Evolutionary conservation across 2,797 vertebrate species (phyloP).

Genomic region (Oryzias dopingdopingensis): DNA sequence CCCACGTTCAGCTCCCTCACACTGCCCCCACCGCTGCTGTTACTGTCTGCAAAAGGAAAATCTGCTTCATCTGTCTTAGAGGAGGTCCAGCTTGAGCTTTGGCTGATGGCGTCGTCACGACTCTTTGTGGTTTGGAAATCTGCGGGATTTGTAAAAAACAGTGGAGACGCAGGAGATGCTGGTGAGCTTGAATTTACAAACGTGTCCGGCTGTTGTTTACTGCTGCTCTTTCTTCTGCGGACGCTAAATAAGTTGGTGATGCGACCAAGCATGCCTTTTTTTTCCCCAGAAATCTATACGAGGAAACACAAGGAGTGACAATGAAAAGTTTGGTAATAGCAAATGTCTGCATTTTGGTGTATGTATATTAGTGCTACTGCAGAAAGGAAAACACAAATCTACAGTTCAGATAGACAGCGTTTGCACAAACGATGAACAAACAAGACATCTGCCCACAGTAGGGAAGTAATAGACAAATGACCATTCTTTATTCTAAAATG

Average conservation of each 20-base stretch:
- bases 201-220: conserved; percentile 40
- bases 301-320: conserved; percentile 15
- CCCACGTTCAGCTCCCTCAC: conserved; percentile 63
- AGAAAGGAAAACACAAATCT: too few relatives aligned
- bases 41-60: conserved; percentile 72
- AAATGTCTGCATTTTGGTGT: not conserved
- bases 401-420: too few relatives aligned
- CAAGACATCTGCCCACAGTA: too few relatives aligned
- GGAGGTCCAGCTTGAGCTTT: conserved; percentile 48
- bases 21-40: conserved; percentile 67
- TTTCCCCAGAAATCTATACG: conserved; percentile 69
- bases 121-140: not conserved
- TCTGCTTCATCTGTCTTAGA: conserved; percentile 32
- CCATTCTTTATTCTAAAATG: too few relatives aligned
- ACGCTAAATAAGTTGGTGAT: conserved; percentile 67
- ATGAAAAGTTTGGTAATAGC: conserved; percentile 9
- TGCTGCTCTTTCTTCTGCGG: conserved; percentile 59
- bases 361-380: too few relatives aligned
- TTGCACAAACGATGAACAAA: too few relatives aligned
- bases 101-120: conserved; percentile 11
- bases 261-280: conserved; percentile 63
- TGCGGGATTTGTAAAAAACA: not conserved
- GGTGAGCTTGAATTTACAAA: conserved; percentile 22
- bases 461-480: too few relatives aligned
- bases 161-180: conserved; percentile 42